Evolutionary conservation across 2,797 vertebrate genomes (phyloP).

Genomic region (Steatocranus sp.): DNA sequence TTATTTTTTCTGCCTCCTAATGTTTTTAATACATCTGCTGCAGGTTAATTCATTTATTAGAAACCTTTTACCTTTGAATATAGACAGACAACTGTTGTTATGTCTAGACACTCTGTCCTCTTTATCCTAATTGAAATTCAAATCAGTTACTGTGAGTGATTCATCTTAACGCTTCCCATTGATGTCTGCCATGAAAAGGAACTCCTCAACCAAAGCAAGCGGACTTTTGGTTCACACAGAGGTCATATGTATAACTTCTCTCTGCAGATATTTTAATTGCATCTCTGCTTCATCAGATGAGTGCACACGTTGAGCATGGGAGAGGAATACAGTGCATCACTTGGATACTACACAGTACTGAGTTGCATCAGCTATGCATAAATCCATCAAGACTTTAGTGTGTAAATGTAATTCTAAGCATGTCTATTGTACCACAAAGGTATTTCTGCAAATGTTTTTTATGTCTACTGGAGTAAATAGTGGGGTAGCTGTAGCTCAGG

Average conservation of each 20-base stretch:
- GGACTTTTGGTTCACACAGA: constrained; percentile 21
- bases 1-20: background rate
- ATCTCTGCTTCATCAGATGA: background rate
- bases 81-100: background rate
- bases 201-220: background rate
- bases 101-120: constrained; percentile 33
- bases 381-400: background rate
- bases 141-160: constrained; percentile 44
- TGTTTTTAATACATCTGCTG: background rate
- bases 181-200: background rate
- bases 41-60: background rate
- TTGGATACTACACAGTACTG: background rate
- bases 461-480: background rate
- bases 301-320: background rate
- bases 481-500: background rate
- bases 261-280: background rate
- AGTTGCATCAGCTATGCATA: background rate
- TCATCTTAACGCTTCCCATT: constrained; percentile 20
- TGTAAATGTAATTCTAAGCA: background rate
- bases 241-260: constrained; percentile 3
- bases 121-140: constrained; percentile 44
- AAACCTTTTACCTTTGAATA: background rate
- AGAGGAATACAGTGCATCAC: background rate
- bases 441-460: background rate
- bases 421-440: background rate